These are phyloP conservation scores for Melanocharis versteri DNA, from an alignment of 2,113 vertebrate genomes.

Conservation along the genomic window DNA sequence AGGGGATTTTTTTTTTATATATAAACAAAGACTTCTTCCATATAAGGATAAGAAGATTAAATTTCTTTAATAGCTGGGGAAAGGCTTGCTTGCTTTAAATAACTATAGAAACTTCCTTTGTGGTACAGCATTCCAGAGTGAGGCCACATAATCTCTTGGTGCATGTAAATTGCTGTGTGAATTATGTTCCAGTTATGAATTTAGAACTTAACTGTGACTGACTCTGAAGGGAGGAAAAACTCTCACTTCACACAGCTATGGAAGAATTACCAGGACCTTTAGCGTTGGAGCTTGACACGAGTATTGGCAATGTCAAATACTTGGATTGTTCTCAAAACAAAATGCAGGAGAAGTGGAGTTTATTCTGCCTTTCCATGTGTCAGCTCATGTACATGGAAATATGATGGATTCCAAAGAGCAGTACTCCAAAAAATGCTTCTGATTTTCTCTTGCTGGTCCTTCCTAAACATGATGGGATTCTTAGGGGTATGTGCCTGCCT, in stretches of 20 bases:
- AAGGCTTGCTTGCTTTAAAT: constrained; percentile 59
- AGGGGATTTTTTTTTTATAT: not conserved
- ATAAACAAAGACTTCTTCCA: constrained; percentile 47
- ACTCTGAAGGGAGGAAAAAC: not conserved
- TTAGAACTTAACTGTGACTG: constrained; percentile 33
- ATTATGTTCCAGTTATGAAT: constrained; percentile 62
- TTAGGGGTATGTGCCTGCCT: not conserved
- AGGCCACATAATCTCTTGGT: constrained; percentile 56
- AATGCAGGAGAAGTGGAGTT: not conserved
- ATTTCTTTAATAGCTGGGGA: constrained; percentile 60
- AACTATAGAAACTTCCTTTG: constrained; percentile 59
- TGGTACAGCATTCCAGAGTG: constrained; percentile 57
- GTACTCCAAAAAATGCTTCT: accelerated
- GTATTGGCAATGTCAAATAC: not conserved
- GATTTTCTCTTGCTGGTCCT: not conserved
- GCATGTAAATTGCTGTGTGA: constrained; percentile 52
- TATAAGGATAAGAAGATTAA: constrained; percentile 66
- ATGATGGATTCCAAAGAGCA: not conserved
- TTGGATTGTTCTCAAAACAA: not conserved
- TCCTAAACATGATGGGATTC: not conserved
- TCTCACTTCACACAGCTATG: not conserved
- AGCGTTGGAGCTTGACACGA: not conserved
- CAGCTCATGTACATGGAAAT: not conserved
- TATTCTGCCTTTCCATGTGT: not conserved
- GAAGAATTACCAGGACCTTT: not conserved